Percentiles rank a stretch among this genome's conserved stretches.
These are phyloP conservation scores for Aythya baeri DNA, from an alignment of 2,113 vertebrate genomes.

Conservation along the genomic window DNA sequence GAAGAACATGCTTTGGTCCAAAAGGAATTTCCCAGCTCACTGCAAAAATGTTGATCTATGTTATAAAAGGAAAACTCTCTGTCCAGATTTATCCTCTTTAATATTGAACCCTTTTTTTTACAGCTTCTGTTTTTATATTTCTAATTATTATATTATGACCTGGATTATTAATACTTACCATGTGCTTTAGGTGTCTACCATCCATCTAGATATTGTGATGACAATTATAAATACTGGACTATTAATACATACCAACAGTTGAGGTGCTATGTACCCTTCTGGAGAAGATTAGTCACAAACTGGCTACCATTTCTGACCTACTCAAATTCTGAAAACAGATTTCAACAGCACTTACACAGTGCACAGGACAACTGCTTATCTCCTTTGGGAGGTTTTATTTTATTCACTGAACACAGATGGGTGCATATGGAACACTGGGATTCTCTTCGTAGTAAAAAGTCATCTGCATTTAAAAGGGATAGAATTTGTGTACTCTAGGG, in stretches of 20 bases:
- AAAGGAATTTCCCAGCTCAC: not conserved
- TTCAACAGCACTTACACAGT: not conserved
- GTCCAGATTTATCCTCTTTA: not conserved
- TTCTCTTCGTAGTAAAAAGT: not conserved
- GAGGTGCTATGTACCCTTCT: not conserved
- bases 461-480: not conserved
- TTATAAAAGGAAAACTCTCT: conserved; percentile 14
- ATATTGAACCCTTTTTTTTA: not conserved
- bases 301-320: not conserved
- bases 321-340: not conserved
- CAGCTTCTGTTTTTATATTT: not conserved
- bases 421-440: not conserved
- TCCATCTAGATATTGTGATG: not conserved
- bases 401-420: not conserved
- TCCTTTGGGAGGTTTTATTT: not conserved
- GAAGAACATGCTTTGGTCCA: not conserved
- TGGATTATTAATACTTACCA: not conserved
- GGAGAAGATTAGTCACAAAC: not conserved
- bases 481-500: not conserved
- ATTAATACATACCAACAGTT: not conserved
- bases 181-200: not conserved
- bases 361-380: not conserved
- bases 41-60: not conserved
- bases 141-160: not conserved
- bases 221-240: not conserved